Base-by-base conservation (phyloP, 2,797 vertebrate genomes). In the Coregonus suidteri region DNA sequence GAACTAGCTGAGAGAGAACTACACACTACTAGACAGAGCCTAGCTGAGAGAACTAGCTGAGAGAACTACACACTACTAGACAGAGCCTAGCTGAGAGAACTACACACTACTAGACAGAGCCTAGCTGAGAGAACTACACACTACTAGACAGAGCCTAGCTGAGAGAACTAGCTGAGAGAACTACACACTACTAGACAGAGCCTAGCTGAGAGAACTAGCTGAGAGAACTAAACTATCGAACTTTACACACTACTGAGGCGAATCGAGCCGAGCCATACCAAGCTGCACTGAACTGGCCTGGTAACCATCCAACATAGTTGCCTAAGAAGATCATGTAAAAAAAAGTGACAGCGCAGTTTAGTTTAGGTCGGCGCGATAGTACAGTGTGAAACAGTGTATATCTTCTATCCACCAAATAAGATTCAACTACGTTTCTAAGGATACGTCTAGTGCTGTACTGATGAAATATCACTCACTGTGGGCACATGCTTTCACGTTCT, bases 391-490 rank as follows among this genome's bases (percentile, higher is more conserved):
- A 16, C 15, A 56, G 18, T 9, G 14, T 0, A 25, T 34, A 14
- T 34, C 34, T 15, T n/a, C 34, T 47, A 54, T 13, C 52, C 7
- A 41, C 35, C 34, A 69, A 6, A 37, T 6, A n/a, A 69, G 6
- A 34, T 18, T 37, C 1, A 15, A 7, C 35, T 69, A 69, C 9
- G 34, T 68, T 18, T 16, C 34, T 37, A 37, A 6, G 14, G 30
- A 41, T n/a, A 18, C 15, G 1, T n/a, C 35, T 69, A 20, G 35
- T 47, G 35, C 6, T 18, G 3, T 35, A 68, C 4, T 16, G 66
- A 30, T 34, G 35, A 31, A 69, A 37, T 69, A 41, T 35, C 59
- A 64, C 59, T 64, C 59, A 64, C 59, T 64, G 59, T 64, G n/a
- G 6, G 6, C 1, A 11, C 59, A 64, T n/a, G 59, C 7, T 41